These are phyloP conservation scores for Amblyornis subalaris DNA, from an alignment of 2,113 vertebrate species.

Conservation along the genomic window DNA sequence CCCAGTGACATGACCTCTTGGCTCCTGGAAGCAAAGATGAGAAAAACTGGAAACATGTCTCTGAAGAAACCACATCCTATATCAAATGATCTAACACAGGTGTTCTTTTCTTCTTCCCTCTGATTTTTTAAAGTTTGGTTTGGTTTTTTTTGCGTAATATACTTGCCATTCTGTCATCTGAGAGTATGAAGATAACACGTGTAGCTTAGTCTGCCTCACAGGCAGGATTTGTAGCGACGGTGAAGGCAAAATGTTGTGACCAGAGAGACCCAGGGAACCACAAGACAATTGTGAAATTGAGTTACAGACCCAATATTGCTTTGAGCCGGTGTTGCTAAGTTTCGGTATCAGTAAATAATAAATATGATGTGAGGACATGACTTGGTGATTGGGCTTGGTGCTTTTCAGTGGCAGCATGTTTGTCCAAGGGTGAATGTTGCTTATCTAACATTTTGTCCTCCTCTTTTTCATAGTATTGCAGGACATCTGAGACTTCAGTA, in stretches of 20 bases:
- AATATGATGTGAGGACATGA: neutral
- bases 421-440: neutral
- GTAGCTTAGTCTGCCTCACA: neutral
- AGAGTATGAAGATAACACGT: neutral
- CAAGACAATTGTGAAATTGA: neutral
- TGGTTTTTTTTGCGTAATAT: neutral
- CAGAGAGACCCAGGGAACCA: neutral
- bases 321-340: neutral
- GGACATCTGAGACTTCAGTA: neutral
- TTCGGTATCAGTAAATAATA: fast-evolving
- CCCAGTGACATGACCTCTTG: neutral
- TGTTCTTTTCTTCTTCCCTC: neutral
- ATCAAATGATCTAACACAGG: neutral
- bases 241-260: neutral
- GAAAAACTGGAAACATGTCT: neutral
- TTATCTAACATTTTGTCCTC: neutral
- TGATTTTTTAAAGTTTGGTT: neutral
- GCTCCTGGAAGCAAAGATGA: neutral
- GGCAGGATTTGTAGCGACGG: fast-evolving
- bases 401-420: neutral
- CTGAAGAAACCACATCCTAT: neutral
- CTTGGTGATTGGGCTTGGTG: neutral
- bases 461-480: neutral
- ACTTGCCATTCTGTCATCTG: neutral
- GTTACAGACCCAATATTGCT: neutral